phyloP scores from a whole-genome alignment of 53 echinoderm and acorn worm genomes.

The Holothuria scabra region DNA sequence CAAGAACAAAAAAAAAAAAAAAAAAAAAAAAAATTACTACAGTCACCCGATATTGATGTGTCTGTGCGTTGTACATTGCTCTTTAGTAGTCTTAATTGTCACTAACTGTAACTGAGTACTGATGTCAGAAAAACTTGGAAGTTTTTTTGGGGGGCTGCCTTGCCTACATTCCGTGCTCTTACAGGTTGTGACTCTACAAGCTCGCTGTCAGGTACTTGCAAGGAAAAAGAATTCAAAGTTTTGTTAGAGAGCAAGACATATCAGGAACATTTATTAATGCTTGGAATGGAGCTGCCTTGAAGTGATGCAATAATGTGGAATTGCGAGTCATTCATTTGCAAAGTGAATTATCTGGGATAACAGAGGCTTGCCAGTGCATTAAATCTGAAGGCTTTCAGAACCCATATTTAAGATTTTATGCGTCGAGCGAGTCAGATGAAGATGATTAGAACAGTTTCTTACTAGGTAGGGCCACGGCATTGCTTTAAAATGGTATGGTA shows the following conservation, averaged over 20 bases:
- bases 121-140: no score
- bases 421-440: background rate
- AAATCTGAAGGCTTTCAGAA: background rate
- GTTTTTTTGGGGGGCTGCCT: no score
- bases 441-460: background rate
- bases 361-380: conserved; percentile 18
- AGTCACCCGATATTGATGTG: conserved; percentile 24
- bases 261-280: background rate
- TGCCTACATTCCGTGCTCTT: background rate
- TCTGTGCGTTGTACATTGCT: background rate
- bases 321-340: background rate
- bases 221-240: background rate
- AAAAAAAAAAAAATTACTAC: background rate
- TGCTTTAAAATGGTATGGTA: no score
- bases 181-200: conserved; percentile 3
- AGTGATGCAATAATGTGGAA: background rate
- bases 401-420: background rate
- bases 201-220: background rate
- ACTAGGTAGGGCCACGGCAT: no score
- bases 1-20: background rate
- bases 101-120: background rate
- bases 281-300: background rate
- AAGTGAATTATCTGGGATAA: background rate
- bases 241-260: no score
- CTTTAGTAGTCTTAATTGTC: conserved; percentile 17